Conservation (phyloP, 2,888 invertebrate species). For the Siphlonurus alternatus region DNA sequence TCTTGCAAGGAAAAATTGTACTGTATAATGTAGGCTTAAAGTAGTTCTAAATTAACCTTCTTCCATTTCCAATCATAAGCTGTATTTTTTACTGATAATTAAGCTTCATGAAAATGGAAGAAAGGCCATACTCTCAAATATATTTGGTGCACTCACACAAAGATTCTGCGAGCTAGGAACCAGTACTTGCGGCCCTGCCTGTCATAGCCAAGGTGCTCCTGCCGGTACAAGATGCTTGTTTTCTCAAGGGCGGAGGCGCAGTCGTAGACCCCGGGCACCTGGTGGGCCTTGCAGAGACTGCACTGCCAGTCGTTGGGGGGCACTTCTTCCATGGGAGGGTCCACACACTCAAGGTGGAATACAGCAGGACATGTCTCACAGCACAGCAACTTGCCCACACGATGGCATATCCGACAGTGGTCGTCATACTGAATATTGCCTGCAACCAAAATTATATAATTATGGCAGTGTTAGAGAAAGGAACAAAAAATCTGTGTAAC, state of each 20-base stretch:
- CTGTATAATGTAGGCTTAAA: no score
- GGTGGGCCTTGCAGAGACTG: conserved; percentile 79
- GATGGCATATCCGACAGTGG: conserved; percentile 81
- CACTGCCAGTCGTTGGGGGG: conserved; percentile 98
- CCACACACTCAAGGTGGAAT: conserved; percentile 92
- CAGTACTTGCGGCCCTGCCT: conserved; percentile 94
- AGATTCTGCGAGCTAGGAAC: conserved; percentile 83
- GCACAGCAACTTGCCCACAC: conserved; percentile 84
- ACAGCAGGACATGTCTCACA: conserved; percentile 98
- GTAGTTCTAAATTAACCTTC: no score
- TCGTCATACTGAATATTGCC: conserved; percentile 83
- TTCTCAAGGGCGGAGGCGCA: conserved; percentile 83
- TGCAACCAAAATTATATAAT: conserved; percentile 19
- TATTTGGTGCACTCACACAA: conserved; percentile 93
- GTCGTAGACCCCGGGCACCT: conserved; percentile 80
- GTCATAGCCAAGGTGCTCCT: conserved; percentile 89
- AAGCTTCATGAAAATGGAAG: no score
- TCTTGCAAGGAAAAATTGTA: no score
- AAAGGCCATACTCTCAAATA: no score
- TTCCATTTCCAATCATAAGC: no score
- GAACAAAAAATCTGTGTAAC: not conserved
- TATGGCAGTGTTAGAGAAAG: no score
- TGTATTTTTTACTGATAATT: no score
- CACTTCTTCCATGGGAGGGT: conserved; percentile 83
- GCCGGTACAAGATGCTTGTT: conserved; percentile 77